A percentile compares a stretch with the other conserved stretches of the same genome.
phyloP scores from a whole-genome alignment of 2,797 vertebrate genomes.

The Uromys caudimaculatus region DNA sequence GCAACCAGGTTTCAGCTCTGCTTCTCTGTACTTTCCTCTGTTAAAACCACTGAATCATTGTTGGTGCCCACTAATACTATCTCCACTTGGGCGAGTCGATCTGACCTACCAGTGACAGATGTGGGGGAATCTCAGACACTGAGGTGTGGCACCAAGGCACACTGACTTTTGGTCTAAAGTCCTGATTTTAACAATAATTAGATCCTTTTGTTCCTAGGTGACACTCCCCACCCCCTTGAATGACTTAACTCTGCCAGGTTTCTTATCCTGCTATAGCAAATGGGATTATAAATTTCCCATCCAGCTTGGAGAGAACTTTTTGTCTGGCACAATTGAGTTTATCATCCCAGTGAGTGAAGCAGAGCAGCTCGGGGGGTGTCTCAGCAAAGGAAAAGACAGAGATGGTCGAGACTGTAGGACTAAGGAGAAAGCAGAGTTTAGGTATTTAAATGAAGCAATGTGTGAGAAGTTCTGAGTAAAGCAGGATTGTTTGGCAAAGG shows the following conservation, averaged over 20 bases:
- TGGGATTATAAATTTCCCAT: neutral
- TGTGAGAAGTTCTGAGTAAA: constrained; percentile 40
- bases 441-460: neutral
- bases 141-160: neutral
- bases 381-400: constrained; percentile 4
- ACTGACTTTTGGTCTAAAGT: neutral
- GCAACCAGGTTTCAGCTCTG: neutral
- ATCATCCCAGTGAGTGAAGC: neutral
- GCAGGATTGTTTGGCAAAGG: neutral
- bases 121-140: neutral
- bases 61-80: neutral
- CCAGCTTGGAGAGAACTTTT: neutral
- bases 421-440: neutral
- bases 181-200: neutral
- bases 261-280: neutral
- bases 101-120: neutral
- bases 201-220: neutral
- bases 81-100: neutral
- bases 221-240: neutral
- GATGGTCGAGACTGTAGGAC: neutral
- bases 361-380: neutral
- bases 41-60: neutral
- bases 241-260: neutral
- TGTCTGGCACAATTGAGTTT: neutral
- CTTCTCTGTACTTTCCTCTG: neutral